These are phyloP conservation scores for Chionodraco myersi DNA, from an alignment of 2,113 vertebrate genomes.

Conservation along the genomic window DNA sequence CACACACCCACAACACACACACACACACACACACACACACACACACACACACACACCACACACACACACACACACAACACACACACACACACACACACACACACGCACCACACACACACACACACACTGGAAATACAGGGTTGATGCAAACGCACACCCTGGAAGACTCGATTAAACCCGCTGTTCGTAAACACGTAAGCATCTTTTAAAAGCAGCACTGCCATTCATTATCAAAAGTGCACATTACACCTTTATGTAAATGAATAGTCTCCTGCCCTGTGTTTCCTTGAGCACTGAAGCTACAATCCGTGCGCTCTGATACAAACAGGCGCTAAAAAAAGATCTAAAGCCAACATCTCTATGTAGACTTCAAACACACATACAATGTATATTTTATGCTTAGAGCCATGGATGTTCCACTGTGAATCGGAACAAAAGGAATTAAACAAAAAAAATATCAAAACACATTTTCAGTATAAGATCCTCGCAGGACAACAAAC, in stretches of 20 bases:
- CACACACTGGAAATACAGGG: background rate
- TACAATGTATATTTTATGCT: constrained; percentile 31
- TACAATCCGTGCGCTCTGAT: background rate
- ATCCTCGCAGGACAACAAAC: constrained; percentile 19
- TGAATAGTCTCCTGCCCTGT: background rate
- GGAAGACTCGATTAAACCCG: constrained; percentile 18
- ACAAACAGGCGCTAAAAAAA: background rate
- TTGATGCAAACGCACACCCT: no score
- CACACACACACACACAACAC: background rate
- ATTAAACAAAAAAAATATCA: constrained; percentile 4
- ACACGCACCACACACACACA: constrained; percentile 7
- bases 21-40: constrained; percentile 34
- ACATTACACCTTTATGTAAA: background rate
- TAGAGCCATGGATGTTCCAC: background rate
- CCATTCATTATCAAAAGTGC: background rate
- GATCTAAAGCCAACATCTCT: constrained; percentile 4
- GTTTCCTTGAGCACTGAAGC: background rate
- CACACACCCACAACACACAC: no score
- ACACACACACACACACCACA: constrained; percentile 23
- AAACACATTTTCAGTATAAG: constrained; percentile 21
- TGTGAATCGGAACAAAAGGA: constrained; percentile 24
- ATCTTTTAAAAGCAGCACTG: constrained; percentile 9
- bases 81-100: constrained; percentile 38
- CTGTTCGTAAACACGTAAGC: constrained; percentile 9
- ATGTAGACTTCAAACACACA: constrained; percentile 43